phyloP scores from a whole-genome alignment of 2,113 vertebrate genomes.

The Ramphastos sulfuratus region DNA sequence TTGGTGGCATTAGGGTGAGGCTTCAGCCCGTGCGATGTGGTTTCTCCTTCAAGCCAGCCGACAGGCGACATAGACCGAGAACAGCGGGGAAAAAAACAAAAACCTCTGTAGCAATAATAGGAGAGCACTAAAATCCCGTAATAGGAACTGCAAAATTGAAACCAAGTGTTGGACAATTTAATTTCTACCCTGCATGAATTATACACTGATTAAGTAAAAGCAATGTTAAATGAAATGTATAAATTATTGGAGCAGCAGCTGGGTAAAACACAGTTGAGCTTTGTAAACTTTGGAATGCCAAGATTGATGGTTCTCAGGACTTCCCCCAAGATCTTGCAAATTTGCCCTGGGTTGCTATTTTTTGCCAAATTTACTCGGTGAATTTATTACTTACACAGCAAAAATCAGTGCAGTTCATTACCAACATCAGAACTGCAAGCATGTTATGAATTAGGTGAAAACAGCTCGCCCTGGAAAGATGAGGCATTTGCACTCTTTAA shows the following conservation, averaged over 20 bases:
- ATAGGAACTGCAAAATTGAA: constrained; percentile 50
- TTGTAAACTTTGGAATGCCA: constrained; percentile 29
- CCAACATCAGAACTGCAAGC: constrained; percentile 29
- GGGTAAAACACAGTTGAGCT: constrained; percentile 46
- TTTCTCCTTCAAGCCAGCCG: constrained; percentile 19
- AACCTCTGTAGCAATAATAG: background rate
- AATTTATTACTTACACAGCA: constrained; percentile 59
- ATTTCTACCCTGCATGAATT: constrained; percentile 43
- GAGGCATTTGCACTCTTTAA: background rate
- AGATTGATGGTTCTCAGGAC: constrained; percentile 44
- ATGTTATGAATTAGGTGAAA: constrained; percentile 60
- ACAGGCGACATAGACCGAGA: background rate
- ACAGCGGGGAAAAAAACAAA: background rate
- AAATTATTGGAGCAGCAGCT: constrained; percentile 15
- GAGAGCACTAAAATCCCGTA: constrained; percentile 30
- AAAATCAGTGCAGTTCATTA: constrained; percentile 50
- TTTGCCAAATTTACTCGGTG: constrained; percentile 2
- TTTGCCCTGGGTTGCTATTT: background rate
- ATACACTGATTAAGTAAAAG: constrained; percentile 33
- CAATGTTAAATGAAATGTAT: constrained; percentile 48
- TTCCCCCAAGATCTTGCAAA: constrained; percentile 38
- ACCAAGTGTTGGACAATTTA: constrained; percentile 36
- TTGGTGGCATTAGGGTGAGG: constrained; percentile 38
- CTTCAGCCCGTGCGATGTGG: background rate
- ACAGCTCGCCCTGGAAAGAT: constrained; percentile 46